A percentile compares a stretch with the other conserved stretches of the same genome.
phyloP scores from a whole-genome alignment of 2,888 invertebrate genomes.

The Carabus problematicus region DNA sequence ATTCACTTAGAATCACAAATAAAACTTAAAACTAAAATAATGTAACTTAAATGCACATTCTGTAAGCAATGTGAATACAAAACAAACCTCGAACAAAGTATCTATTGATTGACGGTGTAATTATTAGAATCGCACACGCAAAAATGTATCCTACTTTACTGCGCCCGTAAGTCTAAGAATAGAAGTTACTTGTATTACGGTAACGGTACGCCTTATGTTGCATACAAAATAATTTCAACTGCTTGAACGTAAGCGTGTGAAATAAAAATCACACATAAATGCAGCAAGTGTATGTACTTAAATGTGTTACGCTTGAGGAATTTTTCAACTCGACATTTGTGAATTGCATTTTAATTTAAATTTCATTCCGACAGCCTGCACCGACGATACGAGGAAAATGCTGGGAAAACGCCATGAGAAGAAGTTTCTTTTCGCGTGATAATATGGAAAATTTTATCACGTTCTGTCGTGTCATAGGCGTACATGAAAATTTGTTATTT shows the following conservation, averaged over 20 bases:
- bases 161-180: no score
- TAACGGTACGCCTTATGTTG: no score
- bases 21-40: background rate
- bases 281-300: background rate
- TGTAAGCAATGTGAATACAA: background rate
- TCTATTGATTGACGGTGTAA: no score
- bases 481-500: conserved; percentile 86
- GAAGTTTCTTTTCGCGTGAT: conserved; percentile 88
- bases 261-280: background rate
- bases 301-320: background rate
- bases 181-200: no score
- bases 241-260: background rate
- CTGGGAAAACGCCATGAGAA: conserved; percentile 82
- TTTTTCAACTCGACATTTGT: background rate
- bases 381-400: conserved; percentile 78
- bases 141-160: no score
- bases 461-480: conserved; percentile 84
- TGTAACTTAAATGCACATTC: background rate
- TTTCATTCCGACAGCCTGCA: conserved; percentile 64
- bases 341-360: conserved; percentile 15
- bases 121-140: no score
- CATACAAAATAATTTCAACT: background rate
- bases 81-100: no score
- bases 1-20: background rate
- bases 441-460: conserved; percentile 89